Base-by-base conservation (phyloP, 2,888 invertebrate genomes). In the Halictus ligatus region DNA sequence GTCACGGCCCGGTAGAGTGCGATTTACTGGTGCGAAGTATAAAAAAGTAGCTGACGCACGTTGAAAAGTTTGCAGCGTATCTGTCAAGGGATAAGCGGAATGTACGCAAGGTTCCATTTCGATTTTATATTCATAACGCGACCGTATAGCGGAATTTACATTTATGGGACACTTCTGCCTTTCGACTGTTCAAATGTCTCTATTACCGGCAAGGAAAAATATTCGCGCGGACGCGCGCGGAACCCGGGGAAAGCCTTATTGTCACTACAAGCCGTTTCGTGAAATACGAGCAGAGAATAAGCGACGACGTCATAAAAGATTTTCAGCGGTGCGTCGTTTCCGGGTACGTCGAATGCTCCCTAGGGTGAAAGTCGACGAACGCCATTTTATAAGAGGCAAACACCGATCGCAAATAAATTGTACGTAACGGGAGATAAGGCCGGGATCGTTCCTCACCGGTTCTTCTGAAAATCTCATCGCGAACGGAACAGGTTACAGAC, bases 41-140 rank as follows among this genome's bases (percentile, higher is more conserved):
- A 18, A 67, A 18, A 35, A 15, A 29, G 35, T 29, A 18, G 3
- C 18, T 67, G 12, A 35, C 18, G 29, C 18, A 18, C 2, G 64
- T 35, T 29, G 29, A 15, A 7, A 15, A 29, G 35, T 67, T 18
- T 35, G 18, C 29, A 67, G 35, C 35, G 18, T 67, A 15, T 35
- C 18, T 67, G 48, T 67, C 74, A n/a, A 74, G 7, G n/a, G 15
- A 48, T 58, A 60, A 75, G 35, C 58, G 67, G 12, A 64, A 18
- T 18, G 2, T 25, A 18, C 4, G 25, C n/a, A 4, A 21, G 35
- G 29, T 40, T 13, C 58, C 75, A 58, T 75, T 72, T 54, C 80
- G 71, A 75, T 84, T 89, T 84, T 82, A 76, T 78, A 77, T 86
- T 84, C 82, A 83, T 82, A 69, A 82, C 18, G 71, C 46, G 76